These are phyloP conservation scores for Drosophila sp. DNA, from an alignment of 1,140 invertebrate species.

Conservation along the genomic window DNA sequence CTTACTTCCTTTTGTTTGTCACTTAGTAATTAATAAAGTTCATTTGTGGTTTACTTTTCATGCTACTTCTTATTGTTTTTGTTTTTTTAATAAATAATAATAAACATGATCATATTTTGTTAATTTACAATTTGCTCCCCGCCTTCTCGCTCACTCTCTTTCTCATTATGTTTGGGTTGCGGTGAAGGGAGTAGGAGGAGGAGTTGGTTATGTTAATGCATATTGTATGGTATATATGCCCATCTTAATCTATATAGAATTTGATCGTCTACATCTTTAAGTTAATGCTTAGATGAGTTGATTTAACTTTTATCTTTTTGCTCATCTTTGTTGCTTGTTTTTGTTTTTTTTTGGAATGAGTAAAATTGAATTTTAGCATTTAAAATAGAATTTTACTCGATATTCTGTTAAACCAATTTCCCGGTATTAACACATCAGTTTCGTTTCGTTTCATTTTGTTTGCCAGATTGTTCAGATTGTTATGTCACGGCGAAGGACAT, in stretches of 20 bases:
- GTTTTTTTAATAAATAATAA: constrained; percentile 66
- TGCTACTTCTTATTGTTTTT: constrained; percentile 24
- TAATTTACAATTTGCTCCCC: constrained; percentile 68
- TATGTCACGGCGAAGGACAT: not conserved
- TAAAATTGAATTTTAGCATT: constrained; percentile 9
- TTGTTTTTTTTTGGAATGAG: constrained; percentile 10
- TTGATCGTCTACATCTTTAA: constrained; percentile 74
- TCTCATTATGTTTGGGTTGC: constrained; percentile 23
- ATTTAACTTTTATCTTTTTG: not conserved
- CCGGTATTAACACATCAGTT: constrained; percentile 1
- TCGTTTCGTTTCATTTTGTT: not conserved
- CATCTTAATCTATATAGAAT: constrained; percentile 72
- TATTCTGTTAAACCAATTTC: not conserved
- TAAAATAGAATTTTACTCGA: constrained; percentile 10
- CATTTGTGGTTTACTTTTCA: constrained; percentile 28
- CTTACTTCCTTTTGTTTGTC: constrained; percentile 17
- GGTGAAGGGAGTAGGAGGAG: not conserved
- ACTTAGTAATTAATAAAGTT: constrained; percentile 62
- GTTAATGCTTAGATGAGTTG: constrained; percentile 41
- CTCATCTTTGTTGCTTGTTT: not conserved
- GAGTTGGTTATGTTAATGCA: constrained; percentile 41
- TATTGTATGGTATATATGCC: constrained; percentile 53
- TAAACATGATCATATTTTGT: constrained; percentile 40
- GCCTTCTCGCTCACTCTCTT: constrained; percentile 37
- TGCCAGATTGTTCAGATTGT: not conserved